Evolutionary conservation across 2,888 invertebrate genomes (phyloP).

Genomic region (Leptopilina myrica): DNA sequence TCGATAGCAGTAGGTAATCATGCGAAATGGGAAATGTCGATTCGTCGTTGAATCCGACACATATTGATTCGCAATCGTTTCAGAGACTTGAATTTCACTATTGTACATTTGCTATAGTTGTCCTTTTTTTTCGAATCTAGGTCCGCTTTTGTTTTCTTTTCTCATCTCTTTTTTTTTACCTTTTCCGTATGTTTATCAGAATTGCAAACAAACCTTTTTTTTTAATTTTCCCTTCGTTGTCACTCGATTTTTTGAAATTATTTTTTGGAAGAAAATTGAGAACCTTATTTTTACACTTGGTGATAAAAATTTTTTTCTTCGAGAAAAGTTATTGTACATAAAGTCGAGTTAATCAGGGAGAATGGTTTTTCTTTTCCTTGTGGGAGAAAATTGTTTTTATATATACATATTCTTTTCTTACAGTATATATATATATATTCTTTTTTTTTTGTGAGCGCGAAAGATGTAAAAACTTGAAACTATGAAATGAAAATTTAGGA

Average conservation of each 20-base stretch:
- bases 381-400: background rate
- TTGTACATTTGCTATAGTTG: background rate
- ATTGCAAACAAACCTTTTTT: too few relatives aligned
- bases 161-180: background rate
- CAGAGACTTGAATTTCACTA: background rate
- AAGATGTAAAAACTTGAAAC: background rate
- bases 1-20: conserved; percentile 32
- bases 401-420: background rate
- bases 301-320: background rate
- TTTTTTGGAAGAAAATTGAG: too few relatives aligned
- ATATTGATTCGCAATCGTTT: conserved; percentile 13
- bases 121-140: background rate
- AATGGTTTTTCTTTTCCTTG: background rate
- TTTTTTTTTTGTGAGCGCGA: background rate
- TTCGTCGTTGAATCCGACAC: conserved; percentile 24
- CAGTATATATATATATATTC: too few relatives aligned
- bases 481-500: conserved; percentile 27
- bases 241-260: too few relatives aligned
- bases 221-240: too few relatives aligned
- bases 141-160: background rate
- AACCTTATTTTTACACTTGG: background rate
- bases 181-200: too few relatives aligned
- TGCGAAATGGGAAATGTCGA: conserved; percentile 24
- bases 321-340: background rate
- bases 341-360: background rate